These are phyloP conservation scores for Tachina fera DNA, from an alignment of 2,888 invertebrate genomes.

Conservation along the genomic window DNA sequence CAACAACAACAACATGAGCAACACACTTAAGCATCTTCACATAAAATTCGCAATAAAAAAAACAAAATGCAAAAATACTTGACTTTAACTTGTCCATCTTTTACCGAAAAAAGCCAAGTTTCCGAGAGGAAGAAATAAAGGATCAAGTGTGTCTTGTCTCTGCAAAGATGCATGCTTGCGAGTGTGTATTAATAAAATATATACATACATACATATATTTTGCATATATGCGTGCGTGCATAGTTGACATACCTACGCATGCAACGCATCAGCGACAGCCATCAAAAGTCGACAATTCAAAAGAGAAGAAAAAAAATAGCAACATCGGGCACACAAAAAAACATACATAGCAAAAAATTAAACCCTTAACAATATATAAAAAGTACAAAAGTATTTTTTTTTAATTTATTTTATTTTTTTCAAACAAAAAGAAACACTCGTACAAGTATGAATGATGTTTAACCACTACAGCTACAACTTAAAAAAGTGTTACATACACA, in stretches of 20 bases:
- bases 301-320: slow-evolving; percentile 45
- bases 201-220: slow-evolving; percentile 70
- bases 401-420: not conserved
- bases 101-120: slow-evolving; percentile 62
- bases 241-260: slow-evolving; percentile 82
- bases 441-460: slow-evolving; percentile 68
- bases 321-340: not conserved
- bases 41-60: slow-evolving; percentile 30
- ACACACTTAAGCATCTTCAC: slow-evolving; percentile 53
- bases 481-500: not conserved
- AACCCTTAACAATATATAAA: slow-evolving; percentile 52
- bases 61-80: slow-evolving; percentile 58
- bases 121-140: slow-evolving; percentile 52
- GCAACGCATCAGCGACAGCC: slow-evolving; percentile 74
- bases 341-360: slow-evolving; percentile 54
- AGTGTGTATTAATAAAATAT: slow-evolving; percentile 54
- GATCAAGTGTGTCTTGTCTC: slow-evolving; percentile 26
- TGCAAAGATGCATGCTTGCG: slow-evolving; percentile 25
- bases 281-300: slow-evolving; percentile 71
- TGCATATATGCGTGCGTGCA: slow-evolving; percentile 79
- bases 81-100: slow-evolving; percentile 69
- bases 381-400: slow-evolving; percentile 7
- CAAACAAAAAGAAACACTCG: slow-evolving; percentile 32
- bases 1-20: slow-evolving; percentile 17
- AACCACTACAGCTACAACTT: slow-evolving; percentile 56